Base-by-base conservation (phyloP, 2,113 vertebrate species). In the Brachyistius frenatus region DNA sequence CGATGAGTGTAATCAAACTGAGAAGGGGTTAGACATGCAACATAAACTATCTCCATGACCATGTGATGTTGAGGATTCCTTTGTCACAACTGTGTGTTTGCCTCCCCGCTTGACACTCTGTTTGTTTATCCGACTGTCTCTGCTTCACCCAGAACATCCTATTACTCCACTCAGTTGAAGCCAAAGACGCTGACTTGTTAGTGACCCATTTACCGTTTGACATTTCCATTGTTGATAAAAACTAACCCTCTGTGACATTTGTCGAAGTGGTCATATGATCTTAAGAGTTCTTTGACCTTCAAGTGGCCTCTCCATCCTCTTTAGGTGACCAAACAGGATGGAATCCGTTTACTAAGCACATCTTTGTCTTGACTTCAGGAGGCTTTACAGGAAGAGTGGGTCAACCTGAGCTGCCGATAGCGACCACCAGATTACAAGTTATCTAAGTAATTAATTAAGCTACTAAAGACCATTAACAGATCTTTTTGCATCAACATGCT, bases 1-100 rank as follows among this genome's bases (percentile, higher is more conserved):
- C 78, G 85, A 93, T 86, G 87, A 88, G 83, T 86, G 87, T 88
- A 90, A 89, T 91, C 88, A 89, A 76, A 88, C 78, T 61, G 77
- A 84, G 84, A 80, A 33, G 84, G 1, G 81, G 85, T 88, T 76
- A 57, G 86, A 89, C 81, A 73, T 83, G 78, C 60, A 35, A 87
- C 78, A 85, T 88, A 90, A 86, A 92, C 84, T 64, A 76, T 88
- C 67, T 66, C 33, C 69, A 41, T 7, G 66, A 73, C 64, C 77
- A 78, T 79, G 77, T 78, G 82, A 85, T 78, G 76, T 78, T 81
- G 78, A 85, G 74, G 83, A 89, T 89, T 86, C 75, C 86, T 83
- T 73, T 84, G 85, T 89, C 75, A 83, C 81, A 87, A 73, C 73
- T 78, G 61, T 39, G 46, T 70, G 79, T 69, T 86, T 23, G 81